Percentiles rank a stretch among this genome's conserved stretches.
Evolutionary conservation across 2,888 invertebrate species (phyloP).

Genomic region (Thymelicus sylvestris): DNA sequence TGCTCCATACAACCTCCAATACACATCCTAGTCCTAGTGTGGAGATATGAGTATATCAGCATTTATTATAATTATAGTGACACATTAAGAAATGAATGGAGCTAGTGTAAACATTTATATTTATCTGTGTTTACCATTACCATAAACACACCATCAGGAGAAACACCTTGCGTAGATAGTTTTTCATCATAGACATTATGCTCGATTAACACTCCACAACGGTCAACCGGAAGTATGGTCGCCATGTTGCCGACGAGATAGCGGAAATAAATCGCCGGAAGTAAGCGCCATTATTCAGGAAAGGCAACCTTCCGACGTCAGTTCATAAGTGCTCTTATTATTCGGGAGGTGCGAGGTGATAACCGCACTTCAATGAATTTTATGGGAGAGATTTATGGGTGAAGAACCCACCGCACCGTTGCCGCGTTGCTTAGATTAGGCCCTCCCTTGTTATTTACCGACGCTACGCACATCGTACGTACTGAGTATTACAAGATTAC

Average conservation of each 20-base stretch:
- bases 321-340: slow-evolving; percentile 73
- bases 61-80: too few relatives aligned
- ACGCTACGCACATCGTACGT: too few relatives aligned
- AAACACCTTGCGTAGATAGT: slow-evolving; percentile 57
- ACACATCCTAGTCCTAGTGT: too few relatives aligned
- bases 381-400: slow-evolving; percentile 15
- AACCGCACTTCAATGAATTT: slow-evolving; percentile 23
- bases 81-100: too few relatives aligned
- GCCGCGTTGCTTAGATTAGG: neutral
- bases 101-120: too few relatives aligned
- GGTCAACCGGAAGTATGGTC: slow-evolving; percentile 78
- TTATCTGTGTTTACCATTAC: neutral
- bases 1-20: too few relatives aligned
- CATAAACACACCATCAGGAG: slow-evolving; percentile 11
- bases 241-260: slow-evolving; percentile 79
- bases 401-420: neutral
- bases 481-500: too few relatives aligned
- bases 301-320: slow-evolving; percentile 76
- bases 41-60: too few relatives aligned
- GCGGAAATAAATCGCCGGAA: slow-evolving; percentile 83
- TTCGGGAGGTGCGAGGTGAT: slow-evolving; percentile 49
- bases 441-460: neutral
- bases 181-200: slow-evolving; percentile 80
- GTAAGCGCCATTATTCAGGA: slow-evolving; percentile 80
- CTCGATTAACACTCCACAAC: slow-evolving; percentile 83